These are phyloP conservation scores for Cyprinella venusta DNA, from an alignment of 2,797 vertebrate species.

Conservation along the genomic window DNA sequence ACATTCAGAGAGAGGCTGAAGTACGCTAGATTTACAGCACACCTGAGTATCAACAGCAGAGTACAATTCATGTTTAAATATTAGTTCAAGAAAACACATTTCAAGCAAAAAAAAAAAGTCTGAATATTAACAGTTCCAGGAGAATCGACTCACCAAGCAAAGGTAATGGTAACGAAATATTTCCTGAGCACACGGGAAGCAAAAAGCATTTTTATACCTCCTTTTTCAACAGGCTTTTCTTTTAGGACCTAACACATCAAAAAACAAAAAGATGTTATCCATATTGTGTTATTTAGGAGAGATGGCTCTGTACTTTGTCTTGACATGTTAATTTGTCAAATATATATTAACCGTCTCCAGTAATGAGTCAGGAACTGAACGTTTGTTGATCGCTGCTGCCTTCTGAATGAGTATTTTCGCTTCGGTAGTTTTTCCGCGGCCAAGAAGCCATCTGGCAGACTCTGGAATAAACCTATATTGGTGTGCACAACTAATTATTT, in stretches of 20 bases:
- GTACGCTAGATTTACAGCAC: slow-evolving; percentile 81
- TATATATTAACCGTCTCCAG: slow-evolving; percentile 75
- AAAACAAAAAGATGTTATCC: neutral
- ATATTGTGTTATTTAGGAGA: neutral
- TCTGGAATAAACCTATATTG: slow-evolving; percentile 83
- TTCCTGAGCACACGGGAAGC: slow-evolving; percentile 76
- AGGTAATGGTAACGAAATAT: slow-evolving; percentile 74
- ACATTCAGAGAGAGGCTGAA: slow-evolving; percentile 81
- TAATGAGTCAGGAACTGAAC: slow-evolving; percentile 69
- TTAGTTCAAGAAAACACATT: neutral
- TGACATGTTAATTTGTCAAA: neutral
- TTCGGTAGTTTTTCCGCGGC: slow-evolving; percentile 72
- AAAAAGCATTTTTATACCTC: slow-evolving; percentile 74
- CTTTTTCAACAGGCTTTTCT: slow-evolving; percentile 65
- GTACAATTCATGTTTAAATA: neutral
- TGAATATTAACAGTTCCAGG: neutral
- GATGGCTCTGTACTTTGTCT: neutral
- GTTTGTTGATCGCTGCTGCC: slow-evolving; percentile 79
- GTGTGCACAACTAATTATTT: neutral
- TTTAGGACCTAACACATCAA: slow-evolving; percentile 68
- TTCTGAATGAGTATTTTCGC: slow-evolving; percentile 79
- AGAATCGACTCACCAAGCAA: slow-evolving; percentile 76
- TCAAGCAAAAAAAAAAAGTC: too few relatives aligned
- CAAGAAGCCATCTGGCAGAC: slow-evolving; percentile 85
- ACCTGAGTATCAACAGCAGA: slow-evolving; percentile 72